Evolutionary conservation across 2,797 vertebrate species (phyloP).

Genomic region (Malacoraja senta): DNA sequence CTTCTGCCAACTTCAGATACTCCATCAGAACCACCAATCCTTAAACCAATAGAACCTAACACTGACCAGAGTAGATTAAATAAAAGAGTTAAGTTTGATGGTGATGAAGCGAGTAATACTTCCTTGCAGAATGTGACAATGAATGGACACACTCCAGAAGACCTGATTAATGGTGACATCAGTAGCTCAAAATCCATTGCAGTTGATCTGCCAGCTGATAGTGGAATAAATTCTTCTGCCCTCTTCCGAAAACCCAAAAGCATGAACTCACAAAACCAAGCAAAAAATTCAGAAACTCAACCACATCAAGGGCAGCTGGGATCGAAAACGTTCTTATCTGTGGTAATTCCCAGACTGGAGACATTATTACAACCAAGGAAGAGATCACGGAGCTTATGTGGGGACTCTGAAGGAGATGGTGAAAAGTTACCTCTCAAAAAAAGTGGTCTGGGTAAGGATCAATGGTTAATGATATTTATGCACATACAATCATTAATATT

Average conservation of each 20-base stretch:
- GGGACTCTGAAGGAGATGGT: conserved; percentile 70
- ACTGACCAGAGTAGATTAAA: conserved; percentile 71
- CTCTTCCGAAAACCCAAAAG: conserved; percentile 90
- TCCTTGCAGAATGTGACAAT: conserved; percentile 70
- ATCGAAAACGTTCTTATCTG: conserved; percentile 93
- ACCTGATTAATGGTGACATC: conserved; percentile 69
- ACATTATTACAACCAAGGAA: conserved; percentile 91
- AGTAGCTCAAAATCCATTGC: conserved; percentile 77
- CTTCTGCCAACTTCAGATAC: conserved; percentile 78
- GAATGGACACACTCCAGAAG: conserved; percentile 69
- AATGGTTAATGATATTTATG: background rate
- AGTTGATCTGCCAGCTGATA: conserved; percentile 72
- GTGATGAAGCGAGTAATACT: conserved; percentile 67
- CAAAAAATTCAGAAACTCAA: conserved; percentile 63
- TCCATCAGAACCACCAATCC: conserved; percentile 87
- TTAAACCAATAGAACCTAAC: conserved; percentile 81
- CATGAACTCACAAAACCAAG: conserved; percentile 72
- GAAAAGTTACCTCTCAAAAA: conserved; percentile 75
- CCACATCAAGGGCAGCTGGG: conserved; percentile 72
- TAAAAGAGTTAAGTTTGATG: conserved; percentile 70
- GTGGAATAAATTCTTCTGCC: conserved; percentile 81
- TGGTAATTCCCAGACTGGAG: conserved; percentile 95
- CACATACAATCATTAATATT: background rate
- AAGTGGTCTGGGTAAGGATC: conserved; percentile 69
- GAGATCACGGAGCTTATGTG: conserved; percentile 78